A percentile compares a stretch with the other conserved stretches of the same genome.
Evolutionary conservation across 2,797 vertebrate species (phyloP).

Genomic region (Spinus olivaceus): DNA sequence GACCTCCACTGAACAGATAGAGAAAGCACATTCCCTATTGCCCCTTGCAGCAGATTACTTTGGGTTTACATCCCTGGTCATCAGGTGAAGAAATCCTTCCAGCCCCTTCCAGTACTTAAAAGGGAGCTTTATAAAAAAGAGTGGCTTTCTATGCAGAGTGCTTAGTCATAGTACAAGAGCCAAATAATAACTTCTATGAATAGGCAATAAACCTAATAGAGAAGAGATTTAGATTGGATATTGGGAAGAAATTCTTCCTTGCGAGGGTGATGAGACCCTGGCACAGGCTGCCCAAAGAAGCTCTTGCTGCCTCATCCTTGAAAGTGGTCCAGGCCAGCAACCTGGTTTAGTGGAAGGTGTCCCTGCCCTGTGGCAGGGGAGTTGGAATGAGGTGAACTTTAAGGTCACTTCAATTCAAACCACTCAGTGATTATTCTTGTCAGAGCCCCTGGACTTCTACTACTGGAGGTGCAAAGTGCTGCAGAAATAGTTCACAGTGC

Average conservation of each 20-base stretch:
- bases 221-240: neutral
- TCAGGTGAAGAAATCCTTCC: neutral
- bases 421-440: neutral
- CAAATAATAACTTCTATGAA: neutral
- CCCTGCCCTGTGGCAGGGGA: neutral
- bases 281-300: neutral
- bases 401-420: neutral
- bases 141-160: neutral
- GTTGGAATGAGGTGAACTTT: neutral
- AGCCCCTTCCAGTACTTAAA: neutral
- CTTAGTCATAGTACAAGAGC: neutral
- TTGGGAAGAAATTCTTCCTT: neutral
- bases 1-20: neutral
- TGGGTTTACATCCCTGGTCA: neutral
- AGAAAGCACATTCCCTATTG: neutral
- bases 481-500: neutral
- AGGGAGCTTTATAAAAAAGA: neutral
- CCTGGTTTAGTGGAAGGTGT: neutral
- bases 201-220: neutral
- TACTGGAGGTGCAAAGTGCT: neutral
- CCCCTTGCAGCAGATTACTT: neutral
- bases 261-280: neutral
- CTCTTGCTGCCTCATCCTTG: neutral
- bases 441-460: neutral
- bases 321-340: neutral